Percentiles rank a stretch among this genome's conserved stretches.
phyloP scores from a whole-genome alignment of 2,888 invertebrate species.

The Bhutanitis thaidina region DNA sequence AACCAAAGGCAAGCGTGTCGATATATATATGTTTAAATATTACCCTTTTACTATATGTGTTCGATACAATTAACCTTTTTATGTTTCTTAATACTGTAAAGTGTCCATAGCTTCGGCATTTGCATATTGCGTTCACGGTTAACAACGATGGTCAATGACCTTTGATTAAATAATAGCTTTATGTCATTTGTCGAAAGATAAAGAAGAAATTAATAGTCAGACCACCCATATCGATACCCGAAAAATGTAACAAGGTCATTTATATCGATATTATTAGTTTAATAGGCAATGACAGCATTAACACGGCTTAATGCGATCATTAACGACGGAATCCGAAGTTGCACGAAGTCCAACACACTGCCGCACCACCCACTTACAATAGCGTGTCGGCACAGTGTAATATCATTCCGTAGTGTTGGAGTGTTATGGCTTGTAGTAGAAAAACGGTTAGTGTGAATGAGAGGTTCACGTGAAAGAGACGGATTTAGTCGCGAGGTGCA shows the following conservation, averaged over 20 bases:
- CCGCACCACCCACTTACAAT: conserved; percentile 10
- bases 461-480: conserved; percentile 37
- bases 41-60: too few species aligned
- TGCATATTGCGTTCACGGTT: neutral
- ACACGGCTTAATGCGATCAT: conserved; percentile 32
- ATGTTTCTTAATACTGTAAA: too few species aligned
- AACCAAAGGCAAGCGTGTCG: too few species aligned
- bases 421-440: conserved; percentile 19
- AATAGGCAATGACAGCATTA: conserved; percentile 39
- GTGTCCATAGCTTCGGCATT: too few species aligned
- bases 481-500: conserved; percentile 47
- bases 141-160: conserved; percentile 10
- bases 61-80: too few species aligned
- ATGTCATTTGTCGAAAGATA: conserved; percentile 5
- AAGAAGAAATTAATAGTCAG: conserved; percentile 4
- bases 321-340: conserved; percentile 27
- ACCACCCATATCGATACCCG: conserved; percentile 18
- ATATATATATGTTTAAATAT: too few species aligned
- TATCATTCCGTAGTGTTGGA: conserved; percentile 13
- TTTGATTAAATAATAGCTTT: neutral
- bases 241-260: conserved; percentile 27
- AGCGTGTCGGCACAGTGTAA: conserved; percentile 18
- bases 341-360: conserved; percentile 18
- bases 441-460: conserved; percentile 30
- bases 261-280: conserved; percentile 34